Percentiles rank a stretch among this genome's conserved stretches.
These are phyloP conservation scores for Diploscapter pachys DNA, from an alignment of 1,140 invertebrate species.

Conservation along the genomic window DNA sequence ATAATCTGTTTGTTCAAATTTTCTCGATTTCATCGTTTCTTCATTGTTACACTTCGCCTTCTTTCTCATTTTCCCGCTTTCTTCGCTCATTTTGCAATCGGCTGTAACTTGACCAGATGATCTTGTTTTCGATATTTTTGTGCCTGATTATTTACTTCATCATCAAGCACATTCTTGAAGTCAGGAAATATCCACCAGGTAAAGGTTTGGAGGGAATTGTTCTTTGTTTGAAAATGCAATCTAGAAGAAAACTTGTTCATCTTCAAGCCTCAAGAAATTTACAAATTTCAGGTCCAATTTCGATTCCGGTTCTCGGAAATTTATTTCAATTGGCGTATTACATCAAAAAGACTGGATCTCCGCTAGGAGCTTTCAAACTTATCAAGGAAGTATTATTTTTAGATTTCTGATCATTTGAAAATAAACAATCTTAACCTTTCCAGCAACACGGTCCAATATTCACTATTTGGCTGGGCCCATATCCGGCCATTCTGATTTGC, in stretches of 20 bases:
- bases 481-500: conserved; percentile 7
- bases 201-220: not conserved
- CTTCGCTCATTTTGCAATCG: too few relatives aligned
- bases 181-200: conserved; percentile 11
- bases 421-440: not conserved
- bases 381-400: not conserved
- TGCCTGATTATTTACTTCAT: not conserved
- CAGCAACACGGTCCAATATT: conserved; percentile 15
- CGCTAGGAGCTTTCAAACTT: not conserved
- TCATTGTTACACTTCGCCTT: too few relatives aligned
- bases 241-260: not conserved
- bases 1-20: too few relatives aligned
- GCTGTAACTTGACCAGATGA: too few relatives aligned
- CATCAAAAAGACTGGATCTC: not conserved
- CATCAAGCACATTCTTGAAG: not conserved
- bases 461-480: conserved; percentile 10
- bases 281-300: not conserved
- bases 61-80: too few relatives aligned
- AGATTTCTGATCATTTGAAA: too few relatives aligned
- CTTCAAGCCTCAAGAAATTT: not conserved
- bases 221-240: too few relatives aligned
- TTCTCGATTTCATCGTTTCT: too few relatives aligned
- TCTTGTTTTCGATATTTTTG: too few relatives aligned
- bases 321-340: not conserved
- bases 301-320: not conserved